Base-by-base conservation (phyloP, 2,888 invertebrate species). In the Tridacna gigas region DNA sequence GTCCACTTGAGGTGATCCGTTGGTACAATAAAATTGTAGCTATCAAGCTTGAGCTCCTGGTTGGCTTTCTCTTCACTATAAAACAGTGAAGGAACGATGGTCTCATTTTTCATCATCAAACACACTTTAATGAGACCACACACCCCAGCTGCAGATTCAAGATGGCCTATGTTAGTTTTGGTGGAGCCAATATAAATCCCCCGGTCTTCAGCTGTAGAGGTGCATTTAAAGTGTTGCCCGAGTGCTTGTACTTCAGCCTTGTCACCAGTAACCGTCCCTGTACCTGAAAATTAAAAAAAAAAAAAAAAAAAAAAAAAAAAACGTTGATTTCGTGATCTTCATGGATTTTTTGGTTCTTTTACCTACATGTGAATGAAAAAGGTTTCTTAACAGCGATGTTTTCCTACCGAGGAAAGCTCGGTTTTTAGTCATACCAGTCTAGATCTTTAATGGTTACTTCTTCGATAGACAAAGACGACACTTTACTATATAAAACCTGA, bases 211-310 rank as follows among this genome's bases (percentile, higher is more conserved):
- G n/a, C 37, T 15, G 20, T 12, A 15, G 74, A 63, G 3, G 56
- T 26, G 45, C 37, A 60, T 0, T 73, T 75, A n/a, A 92, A 89
- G 47, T 90, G 87, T n/a, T 67, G 47, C 15, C 90, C 90, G 0
- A 92, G 77, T 9, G 89, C 82, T 37, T 84, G 88, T 4, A 80
- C 89, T 82, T 92, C 92, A 7, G 89, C 88, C 9, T 90, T 90
- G 80, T 92, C 92, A 4, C 92, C 92, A 25, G 89, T 86, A 26
- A 83, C 82, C 13, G 91, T 92, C 11, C 92, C 92, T 22, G 92
- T 92, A 7, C 92, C 92, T 92, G 75, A 0, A 76, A 67, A 48
- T 22, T 0, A n/a, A 75, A 45, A 26, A 37, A n/a, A n/a, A n/a
- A n/a, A 2, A 37, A 37, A 37, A 37, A n/a, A n/a, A n/a, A n/a